phyloP scores from a whole-genome alignment of 2,888 invertebrate species.

The Acleris cristana region DNA sequence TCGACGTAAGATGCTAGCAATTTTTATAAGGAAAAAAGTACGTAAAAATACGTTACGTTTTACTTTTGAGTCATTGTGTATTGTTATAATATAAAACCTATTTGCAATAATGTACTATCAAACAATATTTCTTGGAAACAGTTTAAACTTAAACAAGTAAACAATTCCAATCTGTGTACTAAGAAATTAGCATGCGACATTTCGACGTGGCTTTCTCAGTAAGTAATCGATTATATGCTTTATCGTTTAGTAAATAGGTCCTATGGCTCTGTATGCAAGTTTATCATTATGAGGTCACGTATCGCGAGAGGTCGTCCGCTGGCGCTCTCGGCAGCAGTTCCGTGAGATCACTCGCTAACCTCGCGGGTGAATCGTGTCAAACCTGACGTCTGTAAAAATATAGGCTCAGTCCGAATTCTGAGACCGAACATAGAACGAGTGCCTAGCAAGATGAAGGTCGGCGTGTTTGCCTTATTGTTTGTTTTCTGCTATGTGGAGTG shows the following conservation, averaged over 20 bases:
- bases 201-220: not conserved
- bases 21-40: too few relatives aligned
- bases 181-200: conserved; percentile 14
- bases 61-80: too few relatives aligned
- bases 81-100: too few relatives aligned
- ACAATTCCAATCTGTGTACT: conserved; percentile 19
- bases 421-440: conserved; percentile 21
- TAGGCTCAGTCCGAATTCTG: conserved; percentile 26
- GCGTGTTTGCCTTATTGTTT: conserved; percentile 58
- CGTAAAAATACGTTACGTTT: too few relatives aligned
- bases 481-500: conserved; percentile 64
- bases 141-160: conserved; percentile 16
- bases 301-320: conserved; percentile 58
- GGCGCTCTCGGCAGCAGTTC: conserved; percentile 6
- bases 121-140: conserved; percentile 15
- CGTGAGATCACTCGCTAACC: conserved; percentile 35
- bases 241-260: conserved; percentile 5
- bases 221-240: conserved; percentile 11
- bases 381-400: conserved; percentile 26
- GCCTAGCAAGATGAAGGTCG: conserved; percentile 61
- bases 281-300: conserved; percentile 57
- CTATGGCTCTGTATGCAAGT: not conserved
- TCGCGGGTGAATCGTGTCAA: conserved; percentile 26
- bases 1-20: too few relatives aligned
- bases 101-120: not conserved